These are phyloP conservation scores for Pogonognathellus flavescens DNA, from an alignment of 1,140 invertebrate species.

Conservation along the genomic window DNA sequence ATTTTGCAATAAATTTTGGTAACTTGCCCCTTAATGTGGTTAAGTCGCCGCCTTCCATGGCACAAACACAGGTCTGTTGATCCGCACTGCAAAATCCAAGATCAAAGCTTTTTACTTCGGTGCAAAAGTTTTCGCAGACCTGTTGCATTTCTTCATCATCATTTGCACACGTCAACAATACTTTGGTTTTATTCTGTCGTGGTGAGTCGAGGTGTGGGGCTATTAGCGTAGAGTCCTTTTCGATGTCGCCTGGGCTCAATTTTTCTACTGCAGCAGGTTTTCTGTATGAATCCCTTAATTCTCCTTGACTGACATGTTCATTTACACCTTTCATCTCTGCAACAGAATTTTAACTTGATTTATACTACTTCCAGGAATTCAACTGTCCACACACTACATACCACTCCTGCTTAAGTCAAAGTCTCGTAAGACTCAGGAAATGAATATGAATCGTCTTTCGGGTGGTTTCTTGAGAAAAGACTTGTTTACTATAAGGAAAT, in stretches of 20 bases:
- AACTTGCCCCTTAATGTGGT: conserved; percentile 9
- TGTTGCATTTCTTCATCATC: conserved; percentile 39
- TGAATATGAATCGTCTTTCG: neutral
- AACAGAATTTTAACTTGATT: neutral
- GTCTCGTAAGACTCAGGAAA: neutral
- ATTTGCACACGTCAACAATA: neutral
- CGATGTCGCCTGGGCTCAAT: too few relatives aligned
- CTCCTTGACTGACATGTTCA: conserved; percentile 15
- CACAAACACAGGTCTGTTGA: conserved; percentile 33
- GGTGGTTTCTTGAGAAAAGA: neutral
- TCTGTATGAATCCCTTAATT: neutral
- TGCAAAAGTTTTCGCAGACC: conserved; percentile 45
- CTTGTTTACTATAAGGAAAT: neutral
- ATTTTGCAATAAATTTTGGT: too few relatives aligned
- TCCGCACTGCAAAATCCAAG: conserved; percentile 25
- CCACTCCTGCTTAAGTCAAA: neutral
- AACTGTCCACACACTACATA: neutral
- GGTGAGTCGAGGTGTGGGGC: too few relatives aligned
- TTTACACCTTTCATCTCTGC: neutral
- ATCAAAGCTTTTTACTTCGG: neutral
- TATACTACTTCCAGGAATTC: neutral
- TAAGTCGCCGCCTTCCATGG: conserved; percentile 16
- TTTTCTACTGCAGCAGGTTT: neutral
- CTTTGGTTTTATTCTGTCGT: neutral
- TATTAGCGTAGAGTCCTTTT: too few relatives aligned